A percentile compares a stretch with the other conserved stretches of the same genome.
Evolutionary conservation across 2,888 invertebrate genomes (phyloP).

Genomic region (Chesias legatella): DNA sequence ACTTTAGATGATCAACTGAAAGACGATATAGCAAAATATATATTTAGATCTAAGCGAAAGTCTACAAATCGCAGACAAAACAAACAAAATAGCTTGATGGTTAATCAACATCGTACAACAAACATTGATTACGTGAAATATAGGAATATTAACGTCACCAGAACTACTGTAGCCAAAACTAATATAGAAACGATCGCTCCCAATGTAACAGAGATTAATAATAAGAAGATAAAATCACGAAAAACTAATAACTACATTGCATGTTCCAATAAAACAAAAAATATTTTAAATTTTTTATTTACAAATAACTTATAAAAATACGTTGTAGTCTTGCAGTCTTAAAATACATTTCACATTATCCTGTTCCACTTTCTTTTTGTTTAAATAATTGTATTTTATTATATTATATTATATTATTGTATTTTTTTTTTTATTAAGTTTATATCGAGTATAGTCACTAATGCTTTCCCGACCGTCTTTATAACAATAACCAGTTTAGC

Average conservation of each 20-base stretch:
- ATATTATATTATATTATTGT: no score
- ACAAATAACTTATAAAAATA: conserved; percentile 17
- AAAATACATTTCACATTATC: conserved; percentile 7
- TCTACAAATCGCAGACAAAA: no score
- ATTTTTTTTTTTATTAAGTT: no score
- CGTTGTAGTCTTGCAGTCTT: conserved; percentile 14
- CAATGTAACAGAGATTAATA: background rate
- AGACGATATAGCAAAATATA: conserved; percentile 16
- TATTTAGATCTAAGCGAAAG: no score
- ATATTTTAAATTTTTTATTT: conserved; percentile 14
- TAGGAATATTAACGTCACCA: conserved; percentile 2
- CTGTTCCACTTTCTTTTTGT: background rate
- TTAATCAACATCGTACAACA: background rate
- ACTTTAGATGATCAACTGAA: conserved; percentile 40
- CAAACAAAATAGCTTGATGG: background rate
- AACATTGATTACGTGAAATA: background rate
- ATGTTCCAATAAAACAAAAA: conserved; percentile 9
- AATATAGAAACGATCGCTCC: background rate
- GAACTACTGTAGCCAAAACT: conserved; percentile 4
- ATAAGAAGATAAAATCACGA: conserved; percentile 1
- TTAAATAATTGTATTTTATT: no score
- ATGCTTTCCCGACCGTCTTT: no score
- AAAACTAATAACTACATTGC: background rate
- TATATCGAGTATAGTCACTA: no score
- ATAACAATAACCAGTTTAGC: no score